Percentiles rank a stretch among this genome's conserved stretches.
Conservation (phyloP, 2,888 invertebrate genomes). For the Agriopis marginaria region DNA sequence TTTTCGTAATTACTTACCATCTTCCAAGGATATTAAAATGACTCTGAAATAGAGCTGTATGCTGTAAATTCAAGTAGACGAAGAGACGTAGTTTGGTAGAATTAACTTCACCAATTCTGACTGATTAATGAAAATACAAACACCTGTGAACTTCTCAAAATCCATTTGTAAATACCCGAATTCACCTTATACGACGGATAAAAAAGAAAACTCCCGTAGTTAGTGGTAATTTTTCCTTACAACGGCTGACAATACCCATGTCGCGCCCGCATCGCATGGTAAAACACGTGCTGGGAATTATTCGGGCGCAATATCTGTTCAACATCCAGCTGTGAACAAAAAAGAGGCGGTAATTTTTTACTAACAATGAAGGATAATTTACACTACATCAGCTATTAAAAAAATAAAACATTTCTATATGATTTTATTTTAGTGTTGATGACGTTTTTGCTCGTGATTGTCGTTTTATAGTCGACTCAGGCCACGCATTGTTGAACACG, state of each 20-base stretch:
- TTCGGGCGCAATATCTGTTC: conserved; percentile 15
- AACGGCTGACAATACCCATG: conserved; percentile 22
- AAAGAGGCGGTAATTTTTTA: background rate
- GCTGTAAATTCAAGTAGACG: too few relatives aligned
- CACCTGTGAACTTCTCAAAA: too few relatives aligned
- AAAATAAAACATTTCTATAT: background rate
- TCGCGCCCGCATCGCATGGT: conserved; percentile 22
- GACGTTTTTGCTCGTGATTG: background rate
- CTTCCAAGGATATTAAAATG: too few relatives aligned
- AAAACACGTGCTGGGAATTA: conserved; percentile 20
- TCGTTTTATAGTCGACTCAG: background rate
- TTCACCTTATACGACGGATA: too few relatives aligned
- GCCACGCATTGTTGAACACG: conserved; percentile 6
- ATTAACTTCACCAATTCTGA: too few relatives aligned
- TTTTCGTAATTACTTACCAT: too few relatives aligned
- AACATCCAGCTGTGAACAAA: background rate
- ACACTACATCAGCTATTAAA: background rate
- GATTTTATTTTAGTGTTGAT: background rate
- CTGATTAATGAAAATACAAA: too few relatives aligned
- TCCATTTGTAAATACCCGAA: too few relatives aligned
- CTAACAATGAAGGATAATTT: background rate
- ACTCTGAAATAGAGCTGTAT: too few relatives aligned
- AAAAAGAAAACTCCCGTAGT: background rate
- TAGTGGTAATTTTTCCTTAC: background rate
- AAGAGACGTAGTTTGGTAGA: too few relatives aligned